Evolutionary conservation across 1,140 invertebrate species (phyloP).

Genomic region (Holcopasites calliopsidis): DNA sequence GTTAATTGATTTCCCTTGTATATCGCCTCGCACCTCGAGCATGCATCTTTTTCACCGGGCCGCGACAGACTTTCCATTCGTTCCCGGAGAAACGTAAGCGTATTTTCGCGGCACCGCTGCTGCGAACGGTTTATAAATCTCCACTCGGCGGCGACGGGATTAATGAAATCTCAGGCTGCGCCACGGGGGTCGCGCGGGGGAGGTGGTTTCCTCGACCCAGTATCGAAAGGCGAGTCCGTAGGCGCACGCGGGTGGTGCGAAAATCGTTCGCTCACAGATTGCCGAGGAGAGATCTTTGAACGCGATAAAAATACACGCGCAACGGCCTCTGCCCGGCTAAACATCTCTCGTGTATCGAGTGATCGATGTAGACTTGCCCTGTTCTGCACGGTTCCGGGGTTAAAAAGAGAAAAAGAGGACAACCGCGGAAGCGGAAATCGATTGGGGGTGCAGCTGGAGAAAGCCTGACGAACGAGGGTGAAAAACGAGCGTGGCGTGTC

Average conservation of each 20-base stretch:
- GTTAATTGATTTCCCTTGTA: conserved; percentile 19
- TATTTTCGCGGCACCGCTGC: not conserved
- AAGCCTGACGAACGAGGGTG: not conserved
- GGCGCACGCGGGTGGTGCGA: not conserved
- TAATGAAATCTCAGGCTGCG: too few species aligned
- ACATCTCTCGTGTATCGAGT: conserved; percentile 12
- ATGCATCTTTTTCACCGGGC: not conserved
- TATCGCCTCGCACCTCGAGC: not conserved
- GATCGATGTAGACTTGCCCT: conserved; percentile 20
- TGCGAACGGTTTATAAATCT: too few species aligned
- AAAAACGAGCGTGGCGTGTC: not conserved
- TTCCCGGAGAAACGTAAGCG: not conserved
- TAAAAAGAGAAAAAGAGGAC: too few species aligned
- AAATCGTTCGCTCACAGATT: not conserved
- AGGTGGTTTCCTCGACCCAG: too few species aligned
- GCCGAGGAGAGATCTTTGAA: not conserved
- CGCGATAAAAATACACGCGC: conserved; percentile 21
- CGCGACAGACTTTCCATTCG: not conserved
- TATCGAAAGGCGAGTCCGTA: not conserved
- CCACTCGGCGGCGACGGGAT: too few species aligned
- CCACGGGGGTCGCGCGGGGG: too few species aligned
- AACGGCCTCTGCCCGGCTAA: conserved; percentile 4
- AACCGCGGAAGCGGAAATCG: conserved; percentile 4
- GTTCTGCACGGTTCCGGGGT: not conserved
- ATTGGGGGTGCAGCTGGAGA: too few species aligned